Conservation (phyloP, 35 echinoderm and acorn worm genomes). For the Antedon bifida region DNA sequence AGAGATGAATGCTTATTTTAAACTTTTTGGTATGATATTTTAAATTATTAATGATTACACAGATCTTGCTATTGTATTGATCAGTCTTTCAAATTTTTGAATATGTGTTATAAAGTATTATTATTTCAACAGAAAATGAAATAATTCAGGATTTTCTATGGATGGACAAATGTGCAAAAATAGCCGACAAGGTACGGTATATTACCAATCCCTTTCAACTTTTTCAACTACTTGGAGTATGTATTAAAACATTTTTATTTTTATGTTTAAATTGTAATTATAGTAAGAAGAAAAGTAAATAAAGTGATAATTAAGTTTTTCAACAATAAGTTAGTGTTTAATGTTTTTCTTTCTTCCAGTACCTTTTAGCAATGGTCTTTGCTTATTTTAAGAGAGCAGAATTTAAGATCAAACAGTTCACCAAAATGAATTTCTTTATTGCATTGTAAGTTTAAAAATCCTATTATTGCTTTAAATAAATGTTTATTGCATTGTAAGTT, state of each 20-base stretch:
- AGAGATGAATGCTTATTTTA: conserved; percentile 30
- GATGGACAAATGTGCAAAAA: conserved; percentile 81
- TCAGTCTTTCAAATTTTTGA: too few species aligned
- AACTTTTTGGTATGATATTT: conserved; percentile 24
- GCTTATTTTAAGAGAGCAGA: conserved; percentile 90
- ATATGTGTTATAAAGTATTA: too few species aligned
- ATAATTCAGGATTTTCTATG: conserved; percentile 79
- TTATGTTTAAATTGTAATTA: background rate
- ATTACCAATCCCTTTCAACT: background rate
- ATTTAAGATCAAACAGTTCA: conserved; percentile 52
- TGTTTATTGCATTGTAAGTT: too few species aligned
- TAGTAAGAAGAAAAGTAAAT: background rate
- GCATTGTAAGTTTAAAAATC: conserved; percentile 59
- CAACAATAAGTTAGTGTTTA: background rate
- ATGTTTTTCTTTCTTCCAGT: conserved; percentile 37
- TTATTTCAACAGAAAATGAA: conserved; percentile 74
- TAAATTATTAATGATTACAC: background rate
- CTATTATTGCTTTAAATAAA: too few species aligned
- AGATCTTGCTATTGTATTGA: too few species aligned
- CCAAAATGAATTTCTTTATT: conserved; percentile 93
- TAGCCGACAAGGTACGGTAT: conserved; percentile 66
- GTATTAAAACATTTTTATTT: too few species aligned
- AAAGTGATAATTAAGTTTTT: background rate
- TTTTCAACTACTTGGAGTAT: too few species aligned
- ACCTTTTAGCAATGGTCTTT: conserved; percentile 90